Conservation (phyloP, 2,113 vertebrate genomes). For the Herpetotheres cachinnans region DNA sequence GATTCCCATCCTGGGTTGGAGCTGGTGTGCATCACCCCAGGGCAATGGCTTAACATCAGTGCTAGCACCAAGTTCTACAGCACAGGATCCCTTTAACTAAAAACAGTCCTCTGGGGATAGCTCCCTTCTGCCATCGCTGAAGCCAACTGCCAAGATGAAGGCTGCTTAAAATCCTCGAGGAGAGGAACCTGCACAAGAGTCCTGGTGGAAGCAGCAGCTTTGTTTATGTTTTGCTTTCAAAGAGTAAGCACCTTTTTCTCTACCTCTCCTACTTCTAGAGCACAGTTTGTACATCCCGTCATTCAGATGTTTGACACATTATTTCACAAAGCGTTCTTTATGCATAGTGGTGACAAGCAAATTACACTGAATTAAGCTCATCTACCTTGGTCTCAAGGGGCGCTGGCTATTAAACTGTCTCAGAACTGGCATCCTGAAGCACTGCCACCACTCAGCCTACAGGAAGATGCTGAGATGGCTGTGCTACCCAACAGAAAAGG, state of each 20-base stretch:
- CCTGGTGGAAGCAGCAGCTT: neutral
- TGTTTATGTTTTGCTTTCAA: neutral
- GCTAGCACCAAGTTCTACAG: neutral
- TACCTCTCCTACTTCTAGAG: neutral
- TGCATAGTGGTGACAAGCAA: slow-evolving; percentile 31
- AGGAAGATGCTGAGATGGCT: neutral
- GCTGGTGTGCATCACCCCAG: neutral
- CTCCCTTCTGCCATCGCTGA: neutral
- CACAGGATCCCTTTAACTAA: neutral
- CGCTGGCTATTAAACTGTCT: neutral
- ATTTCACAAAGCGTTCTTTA: neutral
- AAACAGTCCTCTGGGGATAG: neutral
- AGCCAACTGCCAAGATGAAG: neutral
- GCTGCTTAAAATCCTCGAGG: neutral
- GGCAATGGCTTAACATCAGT: neutral
- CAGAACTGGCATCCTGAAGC: neutral
- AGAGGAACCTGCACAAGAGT: neutral
- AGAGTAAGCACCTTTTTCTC: neutral
- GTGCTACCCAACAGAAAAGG: neutral
- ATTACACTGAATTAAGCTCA: slow-evolving; percentile 35
- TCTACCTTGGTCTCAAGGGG: slow-evolving; percentile 11
- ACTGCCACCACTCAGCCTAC: neutral
- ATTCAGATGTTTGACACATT: neutral
- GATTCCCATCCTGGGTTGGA: neutral
- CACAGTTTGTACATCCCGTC: neutral